These are phyloP conservation scores for Oscheius sp. DNA, from an alignment of 2,888 invertebrate species.

Conservation along the genomic window DNA sequence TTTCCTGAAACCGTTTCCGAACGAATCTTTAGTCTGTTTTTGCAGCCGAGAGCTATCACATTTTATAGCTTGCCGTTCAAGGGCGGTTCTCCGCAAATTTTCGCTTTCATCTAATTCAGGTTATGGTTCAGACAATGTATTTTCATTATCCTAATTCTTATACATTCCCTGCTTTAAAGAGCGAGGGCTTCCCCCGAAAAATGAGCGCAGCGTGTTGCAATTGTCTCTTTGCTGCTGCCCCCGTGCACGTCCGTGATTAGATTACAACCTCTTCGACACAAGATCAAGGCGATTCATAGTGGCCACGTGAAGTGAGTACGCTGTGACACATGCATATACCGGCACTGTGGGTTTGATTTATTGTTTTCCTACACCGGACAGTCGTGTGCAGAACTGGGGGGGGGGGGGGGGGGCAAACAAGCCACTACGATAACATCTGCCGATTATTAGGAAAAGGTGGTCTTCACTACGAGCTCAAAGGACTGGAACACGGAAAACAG, in stretches of 20 bases:
- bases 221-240: constrained; percentile 3
- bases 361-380: not conserved
- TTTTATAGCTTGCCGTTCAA: too few species aligned
- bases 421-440: not conserved
- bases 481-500: too few species aligned
- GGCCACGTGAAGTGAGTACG: constrained; percentile 22
- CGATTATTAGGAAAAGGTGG: not conserved
- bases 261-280: constrained; percentile 2
- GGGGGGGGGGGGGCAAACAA: too few species aligned
- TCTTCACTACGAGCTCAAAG: too few species aligned
- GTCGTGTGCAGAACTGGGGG: not conserved
- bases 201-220: constrained; percentile 1
- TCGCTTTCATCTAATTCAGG: too few species aligned
- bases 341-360: not conserved
- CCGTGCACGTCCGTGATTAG: not conserved
- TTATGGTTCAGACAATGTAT: too few species aligned
- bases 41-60: too few species aligned
- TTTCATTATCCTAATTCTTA: not conserved
- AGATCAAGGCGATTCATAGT: constrained; percentile 20
- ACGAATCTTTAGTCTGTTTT: too few species aligned
- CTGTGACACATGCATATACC: constrained; percentile 17
- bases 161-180: not conserved
- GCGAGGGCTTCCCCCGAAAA: constrained; percentile 27
- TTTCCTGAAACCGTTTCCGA: too few species aligned
- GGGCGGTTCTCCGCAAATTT: too few species aligned